Conservation (phyloP, 2,797 vertebrate species). For the Sebastolobus altivelis region DNA sequence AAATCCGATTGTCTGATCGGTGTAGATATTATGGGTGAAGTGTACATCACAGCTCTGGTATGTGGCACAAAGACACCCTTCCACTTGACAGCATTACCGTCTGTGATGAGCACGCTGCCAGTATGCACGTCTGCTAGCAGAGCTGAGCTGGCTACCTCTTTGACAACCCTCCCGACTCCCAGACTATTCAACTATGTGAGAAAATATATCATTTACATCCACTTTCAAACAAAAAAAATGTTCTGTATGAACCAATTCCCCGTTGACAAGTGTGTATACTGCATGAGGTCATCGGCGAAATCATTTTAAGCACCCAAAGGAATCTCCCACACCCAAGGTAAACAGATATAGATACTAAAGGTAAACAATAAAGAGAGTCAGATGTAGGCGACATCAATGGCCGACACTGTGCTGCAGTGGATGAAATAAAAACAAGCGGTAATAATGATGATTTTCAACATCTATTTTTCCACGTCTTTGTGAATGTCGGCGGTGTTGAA, state of each 20-base stretch:
- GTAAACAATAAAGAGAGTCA: conserved; percentile 70
- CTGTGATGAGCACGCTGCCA: conserved; percentile 55
- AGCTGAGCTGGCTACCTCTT: conserved; percentile 42
- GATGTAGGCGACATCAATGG: conserved; percentile 66
- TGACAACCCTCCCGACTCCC: conserved; percentile 58
- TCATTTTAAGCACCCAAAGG: conserved; percentile 73
- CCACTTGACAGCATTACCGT: conserved; percentile 51
- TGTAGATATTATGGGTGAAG: conserved; percentile 11
- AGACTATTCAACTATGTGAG: conserved; percentile 56
- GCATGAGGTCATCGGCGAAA: conserved; percentile 76
- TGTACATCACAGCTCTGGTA: conserved; percentile 44
- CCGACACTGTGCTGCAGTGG: conserved; percentile 52
- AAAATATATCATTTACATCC: conserved; percentile 74
- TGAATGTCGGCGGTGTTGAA: conserved; percentile 66
- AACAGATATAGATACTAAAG: conserved; percentile 81
- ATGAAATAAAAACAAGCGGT: conserved; percentile 71
- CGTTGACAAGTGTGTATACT: conserved; percentile 66
- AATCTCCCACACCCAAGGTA: conserved; percentile 75
- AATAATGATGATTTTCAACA: conserved; percentile 75
- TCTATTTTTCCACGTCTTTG: conserved; percentile 75
- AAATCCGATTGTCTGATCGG: conserved; percentile 52
- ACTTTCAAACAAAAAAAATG: conserved; percentile 43
- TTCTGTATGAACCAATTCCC: conserved; percentile 50
- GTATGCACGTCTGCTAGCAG: conserved; percentile 22
- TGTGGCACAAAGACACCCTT: conserved; percentile 40